Base-by-base conservation (phyloP, 2,888 invertebrate species). In the Eupithecia tripunctaria region DNA sequence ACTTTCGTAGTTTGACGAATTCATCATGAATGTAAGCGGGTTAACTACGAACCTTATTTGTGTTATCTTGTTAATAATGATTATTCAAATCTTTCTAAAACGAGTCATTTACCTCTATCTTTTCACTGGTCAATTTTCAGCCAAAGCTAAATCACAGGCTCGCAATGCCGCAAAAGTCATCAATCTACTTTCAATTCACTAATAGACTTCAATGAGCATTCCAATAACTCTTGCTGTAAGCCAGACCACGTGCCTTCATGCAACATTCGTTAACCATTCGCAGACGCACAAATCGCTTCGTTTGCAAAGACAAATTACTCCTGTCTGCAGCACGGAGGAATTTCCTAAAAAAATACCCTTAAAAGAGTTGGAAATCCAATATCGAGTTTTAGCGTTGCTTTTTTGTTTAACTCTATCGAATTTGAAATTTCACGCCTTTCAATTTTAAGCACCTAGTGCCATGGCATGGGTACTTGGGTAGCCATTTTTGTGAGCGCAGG, bases 201-300 rank as follows among this genome's bases (percentile, higher is more conserved):
- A 90, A 90, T 89, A 91, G 88, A 89, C 85, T 86, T 85, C 87
- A 88, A 89, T 88, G 87, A 86, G 85, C 84, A 85, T 84, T 86
- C 86, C 86, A 88, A 88, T 89, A 64, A 64, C 38, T 64, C 36
- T 38, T 64, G 64, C 64, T 38, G 38, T 64, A 87, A 90, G 87
- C 92, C 89, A 91, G 88, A 77, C 83, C 90, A 89, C 91, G 88
- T 88, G 89, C 88, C 89, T 88, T 83, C 85, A 82, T 85, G 88
- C 85, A 87, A 89, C 93, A 92, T 94, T 89, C 90, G 92, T 93
- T 92, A 92, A 89, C 88, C 89, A 88, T 90, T 89, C 88, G 88
- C 88, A 88, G 87, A 93, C 93, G 92, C 93, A 91, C 93, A 91
- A 90, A 92, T 93, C 93, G 93, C 89, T 92, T 91, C 92, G 90